phyloP scores from a whole-genome alignment of 2,797 vertebrate genomes.

The Phyllotis vaccarum region DNA sequence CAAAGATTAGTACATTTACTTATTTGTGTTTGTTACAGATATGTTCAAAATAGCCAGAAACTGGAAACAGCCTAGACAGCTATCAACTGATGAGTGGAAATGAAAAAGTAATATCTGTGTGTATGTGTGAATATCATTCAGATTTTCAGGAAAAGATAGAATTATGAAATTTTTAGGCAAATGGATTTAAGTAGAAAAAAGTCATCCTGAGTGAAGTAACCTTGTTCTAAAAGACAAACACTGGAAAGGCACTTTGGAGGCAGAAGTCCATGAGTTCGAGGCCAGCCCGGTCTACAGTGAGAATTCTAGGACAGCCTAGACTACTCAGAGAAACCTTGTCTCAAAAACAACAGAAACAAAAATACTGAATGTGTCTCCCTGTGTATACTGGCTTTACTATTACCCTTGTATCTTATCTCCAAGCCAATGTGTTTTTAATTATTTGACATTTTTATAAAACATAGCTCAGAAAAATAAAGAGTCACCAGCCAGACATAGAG shows the following conservation, averaged over 20 bases:
- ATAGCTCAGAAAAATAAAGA: neutral
- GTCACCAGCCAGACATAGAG: too few species aligned
- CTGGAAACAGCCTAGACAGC: neutral
- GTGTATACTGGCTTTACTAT: neutral
- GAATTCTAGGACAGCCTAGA: too few species aligned
- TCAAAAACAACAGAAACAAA: too few species aligned
- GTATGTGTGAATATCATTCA: neutral
- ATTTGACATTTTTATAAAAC: neutral
- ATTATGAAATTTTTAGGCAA: neutral
- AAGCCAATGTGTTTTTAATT: neutral
- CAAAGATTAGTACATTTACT: neutral
- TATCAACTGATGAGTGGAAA: neutral
- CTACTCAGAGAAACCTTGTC: too few species aligned
- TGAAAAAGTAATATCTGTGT: neutral
- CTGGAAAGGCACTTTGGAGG: neutral
- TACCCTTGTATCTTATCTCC: neutral
- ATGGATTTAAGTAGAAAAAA: too few species aligned
- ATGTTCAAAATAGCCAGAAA: neutral
- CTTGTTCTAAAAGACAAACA: neutral
- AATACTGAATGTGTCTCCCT: neutral
- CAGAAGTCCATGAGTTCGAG: too few species aligned
- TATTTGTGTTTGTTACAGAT: neutral
- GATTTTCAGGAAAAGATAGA: neutral
- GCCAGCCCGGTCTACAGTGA: too few species aligned
- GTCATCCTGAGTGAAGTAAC: neutral